phyloP scores from a whole-genome alignment of 2,888 invertebrate species.

The Phorcus lineatus region DNA sequence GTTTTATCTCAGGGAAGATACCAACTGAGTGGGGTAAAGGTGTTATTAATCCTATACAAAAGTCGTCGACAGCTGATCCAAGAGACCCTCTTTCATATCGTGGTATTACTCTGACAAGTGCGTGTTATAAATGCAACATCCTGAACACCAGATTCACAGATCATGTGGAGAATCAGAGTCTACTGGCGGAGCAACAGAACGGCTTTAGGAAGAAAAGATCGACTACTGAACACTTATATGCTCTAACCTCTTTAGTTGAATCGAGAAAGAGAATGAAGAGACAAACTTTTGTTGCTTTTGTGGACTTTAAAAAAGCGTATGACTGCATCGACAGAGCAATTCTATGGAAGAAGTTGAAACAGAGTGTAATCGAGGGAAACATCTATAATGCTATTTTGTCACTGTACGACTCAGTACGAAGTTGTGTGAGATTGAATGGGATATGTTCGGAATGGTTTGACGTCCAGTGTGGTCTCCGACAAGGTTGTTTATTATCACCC shows the following conservation, averaged over 20 bases:
- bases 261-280: no score
- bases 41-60: constrained; percentile 35
- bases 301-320: background rate
- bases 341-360: background rate
- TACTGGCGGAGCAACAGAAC: constrained; percentile 32
- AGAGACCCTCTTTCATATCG: constrained; percentile 34
- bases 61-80: constrained; percentile 29
- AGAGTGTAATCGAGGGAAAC: background rate
- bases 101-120: constrained; percentile 26
- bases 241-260: constrained; percentile 23
- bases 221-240: constrained; percentile 22
- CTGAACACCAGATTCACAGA: background rate
- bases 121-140: constrained; percentile 33
- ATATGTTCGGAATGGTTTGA: background rate
- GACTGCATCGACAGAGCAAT: background rate
- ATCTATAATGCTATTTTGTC: background rate
- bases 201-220: constrained; percentile 30
- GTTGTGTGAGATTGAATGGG: background rate
- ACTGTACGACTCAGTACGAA: background rate
- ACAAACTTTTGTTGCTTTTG: no score
- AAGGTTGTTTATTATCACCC: background rate
- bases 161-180: background rate
- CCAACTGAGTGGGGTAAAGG: constrained; percentile 12
- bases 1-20: background rate
- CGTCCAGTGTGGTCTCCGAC: background rate